These are phyloP conservation scores for Agrochola macilenta DNA, from an alignment of 2,888 invertebrate species.

Conservation along the genomic window DNA sequence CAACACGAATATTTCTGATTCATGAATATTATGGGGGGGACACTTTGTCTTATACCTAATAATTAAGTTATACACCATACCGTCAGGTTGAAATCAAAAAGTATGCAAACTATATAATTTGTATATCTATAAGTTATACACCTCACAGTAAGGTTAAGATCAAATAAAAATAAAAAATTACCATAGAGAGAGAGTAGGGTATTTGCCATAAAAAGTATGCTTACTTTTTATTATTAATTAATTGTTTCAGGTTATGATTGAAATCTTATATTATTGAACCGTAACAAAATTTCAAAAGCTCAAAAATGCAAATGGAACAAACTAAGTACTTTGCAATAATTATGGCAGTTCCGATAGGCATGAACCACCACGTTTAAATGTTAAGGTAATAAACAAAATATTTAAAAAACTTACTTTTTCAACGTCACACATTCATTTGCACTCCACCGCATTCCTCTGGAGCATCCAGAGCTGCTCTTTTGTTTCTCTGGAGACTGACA, in stretches of 20 bases:
- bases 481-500: background rate
- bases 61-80: no score
- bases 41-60: no score
- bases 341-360: background rate
- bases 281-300: background rate
- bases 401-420: constrained; percentile 25
- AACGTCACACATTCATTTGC: background rate
- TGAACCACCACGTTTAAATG: background rate
- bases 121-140: no score
- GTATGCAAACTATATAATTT: no score
- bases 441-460: background rate
- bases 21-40: background rate
- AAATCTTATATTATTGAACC: background rate
- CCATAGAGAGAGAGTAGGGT: background rate
- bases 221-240: no score
- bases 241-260: no score
- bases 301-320: background rate
- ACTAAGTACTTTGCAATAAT: background rate
- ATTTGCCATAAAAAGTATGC: background rate
- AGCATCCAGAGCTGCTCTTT: background rate
- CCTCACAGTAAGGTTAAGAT: background rate
- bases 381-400: background rate
- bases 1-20: background rate
- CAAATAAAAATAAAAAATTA: background rate
- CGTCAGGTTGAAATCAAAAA: no score